These are phyloP conservation scores for Drusus annulatus DNA, from an alignment of 1,140 invertebrate species.

Conservation along the genomic window DNA sequence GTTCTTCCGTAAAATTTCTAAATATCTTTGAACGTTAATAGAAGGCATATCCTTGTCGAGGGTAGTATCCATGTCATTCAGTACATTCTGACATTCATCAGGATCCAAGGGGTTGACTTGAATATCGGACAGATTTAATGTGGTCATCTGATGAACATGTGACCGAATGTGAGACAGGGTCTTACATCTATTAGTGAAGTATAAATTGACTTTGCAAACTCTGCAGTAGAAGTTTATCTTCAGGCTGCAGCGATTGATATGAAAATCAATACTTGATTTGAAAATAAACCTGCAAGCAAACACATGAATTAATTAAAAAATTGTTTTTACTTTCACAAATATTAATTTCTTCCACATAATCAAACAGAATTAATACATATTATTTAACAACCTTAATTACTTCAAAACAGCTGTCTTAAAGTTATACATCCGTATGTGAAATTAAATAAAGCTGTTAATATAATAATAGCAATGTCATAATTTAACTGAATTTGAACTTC, in stretches of 20 bases:
- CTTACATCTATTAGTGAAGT: constrained; percentile 67
- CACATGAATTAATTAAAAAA: background rate
- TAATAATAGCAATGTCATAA: no score
- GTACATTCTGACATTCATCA: background rate
- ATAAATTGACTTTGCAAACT: constrained; percentile 61
- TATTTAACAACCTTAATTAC: no score
- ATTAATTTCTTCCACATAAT: no score
- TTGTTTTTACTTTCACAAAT: no score
- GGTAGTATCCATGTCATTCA: no score
- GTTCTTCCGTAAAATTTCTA: constrained; percentile 5
- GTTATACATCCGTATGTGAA: no score
- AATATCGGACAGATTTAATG: constrained; percentile 66
- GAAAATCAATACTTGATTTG: constrained; percentile 65
- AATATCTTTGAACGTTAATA: background rate
- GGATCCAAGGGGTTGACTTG: constrained; percentile 65
- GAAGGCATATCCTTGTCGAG: background rate
- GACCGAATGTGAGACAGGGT: constrained; percentile 66
- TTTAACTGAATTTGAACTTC: no score
- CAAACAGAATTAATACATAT: no score
- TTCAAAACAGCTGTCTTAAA: no score
- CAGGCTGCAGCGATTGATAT: constrained; percentile 66
- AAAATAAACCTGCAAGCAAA: constrained; percentile 65
- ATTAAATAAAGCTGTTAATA: no score
- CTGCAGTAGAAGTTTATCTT: constrained; percentile 65
- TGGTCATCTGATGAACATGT: constrained; percentile 66